Evolutionary conservation across 2,113 vertebrate genomes (phyloP).

Genomic region (Sialia sialis): DNA sequence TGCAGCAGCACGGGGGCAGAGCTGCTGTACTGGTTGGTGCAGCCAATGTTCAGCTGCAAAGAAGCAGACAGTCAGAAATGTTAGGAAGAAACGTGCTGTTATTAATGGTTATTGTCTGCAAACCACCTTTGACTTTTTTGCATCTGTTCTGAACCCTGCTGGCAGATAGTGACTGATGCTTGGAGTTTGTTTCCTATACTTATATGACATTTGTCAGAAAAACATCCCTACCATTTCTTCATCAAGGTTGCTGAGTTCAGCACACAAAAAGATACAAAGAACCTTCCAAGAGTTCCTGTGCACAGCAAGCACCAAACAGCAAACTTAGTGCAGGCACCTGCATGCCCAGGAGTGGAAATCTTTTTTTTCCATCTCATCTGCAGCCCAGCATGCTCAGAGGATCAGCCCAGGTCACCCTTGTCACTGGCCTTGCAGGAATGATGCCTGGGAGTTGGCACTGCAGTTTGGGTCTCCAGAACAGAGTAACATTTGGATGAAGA

Average conservation of each 20-base stretch:
- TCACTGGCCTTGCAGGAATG: not conserved
- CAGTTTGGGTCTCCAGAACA: not conserved
- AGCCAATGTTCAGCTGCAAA: constrained; percentile 89
- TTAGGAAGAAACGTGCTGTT: not conserved
- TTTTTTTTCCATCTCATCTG: not conserved
- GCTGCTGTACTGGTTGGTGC: constrained; percentile 84
- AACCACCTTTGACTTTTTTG: not conserved
- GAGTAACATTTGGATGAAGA: not conserved
- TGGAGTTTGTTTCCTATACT: not conserved
- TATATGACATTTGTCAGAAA: not conserved
- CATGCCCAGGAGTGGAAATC: not conserved
- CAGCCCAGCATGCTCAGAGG: not conserved
- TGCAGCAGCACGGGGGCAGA: constrained; percentile 89
- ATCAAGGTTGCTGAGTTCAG: not conserved
- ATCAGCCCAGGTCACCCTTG: not conserved
- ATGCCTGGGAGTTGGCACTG: not conserved
- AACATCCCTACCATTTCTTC: not conserved
- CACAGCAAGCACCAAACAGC: not conserved
- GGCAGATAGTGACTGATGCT: not conserved
- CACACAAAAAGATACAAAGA: not conserved
- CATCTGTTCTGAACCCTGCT: not conserved
- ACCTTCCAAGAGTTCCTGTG: not conserved
- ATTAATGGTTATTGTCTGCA: not conserved
- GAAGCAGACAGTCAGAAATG: not conserved
- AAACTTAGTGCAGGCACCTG: not conserved